phyloP scores from a whole-genome alignment of 2,888 invertebrate genomes.

The Lasioglossum leucozonium region DNA sequence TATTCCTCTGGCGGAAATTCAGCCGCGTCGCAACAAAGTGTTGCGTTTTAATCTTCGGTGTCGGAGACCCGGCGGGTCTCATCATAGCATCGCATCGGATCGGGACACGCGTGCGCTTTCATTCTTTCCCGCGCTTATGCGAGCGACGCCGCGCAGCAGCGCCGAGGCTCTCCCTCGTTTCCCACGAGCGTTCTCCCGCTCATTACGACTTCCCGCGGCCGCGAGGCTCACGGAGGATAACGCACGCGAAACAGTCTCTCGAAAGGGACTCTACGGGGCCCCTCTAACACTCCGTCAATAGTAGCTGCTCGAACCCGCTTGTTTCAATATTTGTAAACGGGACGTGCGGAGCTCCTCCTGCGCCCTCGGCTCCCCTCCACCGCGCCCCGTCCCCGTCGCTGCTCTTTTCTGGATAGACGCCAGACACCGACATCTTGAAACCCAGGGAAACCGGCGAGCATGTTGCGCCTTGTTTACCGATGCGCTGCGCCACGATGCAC shows the following conservation, averaged over 20 bases:
- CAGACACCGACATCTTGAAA: not conserved
- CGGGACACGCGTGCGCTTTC: slow-evolving; percentile 52
- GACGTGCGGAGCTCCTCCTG: not conserved
- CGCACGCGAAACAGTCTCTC: slow-evolving; percentile 45
- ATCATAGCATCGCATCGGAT: not conserved
- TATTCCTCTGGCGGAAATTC: not conserved
- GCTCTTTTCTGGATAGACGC: not conserved
- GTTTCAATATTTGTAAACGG: slow-evolving; percentile 35
- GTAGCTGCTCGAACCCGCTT: slow-evolving; percentile 29
- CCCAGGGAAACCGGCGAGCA: not conserved
- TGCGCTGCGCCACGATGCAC: no score
- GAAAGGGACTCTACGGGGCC: slow-evolving; percentile 31
- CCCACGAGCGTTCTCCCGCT: slow-evolving; percentile 77
- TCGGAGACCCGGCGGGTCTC: slow-evolving; percentile 16
- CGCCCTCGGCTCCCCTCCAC: not conserved
- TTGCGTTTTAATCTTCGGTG: slow-evolving; percentile 12
- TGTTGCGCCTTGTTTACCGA: not conserved
- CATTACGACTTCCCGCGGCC: slow-evolving; percentile 81
- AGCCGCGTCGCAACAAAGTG: slow-evolving; percentile 14
- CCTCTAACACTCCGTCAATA: slow-evolving; percentile 24
- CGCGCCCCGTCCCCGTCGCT: not conserved
- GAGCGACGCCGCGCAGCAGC: no score
- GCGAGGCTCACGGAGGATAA: slow-evolving; percentile 35
- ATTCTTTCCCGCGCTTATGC: slow-evolving; percentile 56
- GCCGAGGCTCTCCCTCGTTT: slow-evolving; percentile 67